Conservation (phyloP, 2,888 invertebrate species). For the Andricus quercusramuli region DNA sequence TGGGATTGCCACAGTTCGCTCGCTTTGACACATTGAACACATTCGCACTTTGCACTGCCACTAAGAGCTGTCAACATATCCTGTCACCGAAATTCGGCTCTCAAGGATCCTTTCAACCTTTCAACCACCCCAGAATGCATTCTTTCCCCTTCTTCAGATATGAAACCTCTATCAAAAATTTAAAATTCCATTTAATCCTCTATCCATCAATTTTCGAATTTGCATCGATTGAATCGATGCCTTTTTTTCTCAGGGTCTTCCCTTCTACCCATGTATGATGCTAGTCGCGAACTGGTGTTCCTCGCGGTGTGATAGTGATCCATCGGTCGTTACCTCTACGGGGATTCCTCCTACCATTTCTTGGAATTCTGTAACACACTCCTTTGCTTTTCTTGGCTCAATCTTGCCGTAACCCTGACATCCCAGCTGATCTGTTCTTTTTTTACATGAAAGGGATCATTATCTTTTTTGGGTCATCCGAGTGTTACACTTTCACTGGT, state of each 20-base stretch:
- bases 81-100: conserved; percentile 25
- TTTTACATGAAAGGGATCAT: background rate
- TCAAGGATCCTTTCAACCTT: background rate
- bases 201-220: background rate
- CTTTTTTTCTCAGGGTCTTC: background rate
- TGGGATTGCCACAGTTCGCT: conserved; percentile 11
- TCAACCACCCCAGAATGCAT: background rate
- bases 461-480: background rate
- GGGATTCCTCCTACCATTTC: conserved; percentile 19
- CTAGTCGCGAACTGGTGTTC: background rate
- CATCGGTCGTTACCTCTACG: background rate
- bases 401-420: conserved; percentile 22
- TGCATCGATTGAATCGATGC: background rate
- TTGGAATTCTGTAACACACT: background rate
- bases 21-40: conserved; percentile 34
- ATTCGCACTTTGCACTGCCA: background rate
- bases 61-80: conserved; percentile 5
- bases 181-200: background rate
- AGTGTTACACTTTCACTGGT: conserved; percentile 29
- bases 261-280: background rate
- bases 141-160: background rate
- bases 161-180: background rate
- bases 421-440: background rate
- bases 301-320: background rate
- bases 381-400: background rate